Base-by-base conservation (phyloP, 2,888 invertebrate species). In the Cataglyphis rosenhaueri region DNA sequence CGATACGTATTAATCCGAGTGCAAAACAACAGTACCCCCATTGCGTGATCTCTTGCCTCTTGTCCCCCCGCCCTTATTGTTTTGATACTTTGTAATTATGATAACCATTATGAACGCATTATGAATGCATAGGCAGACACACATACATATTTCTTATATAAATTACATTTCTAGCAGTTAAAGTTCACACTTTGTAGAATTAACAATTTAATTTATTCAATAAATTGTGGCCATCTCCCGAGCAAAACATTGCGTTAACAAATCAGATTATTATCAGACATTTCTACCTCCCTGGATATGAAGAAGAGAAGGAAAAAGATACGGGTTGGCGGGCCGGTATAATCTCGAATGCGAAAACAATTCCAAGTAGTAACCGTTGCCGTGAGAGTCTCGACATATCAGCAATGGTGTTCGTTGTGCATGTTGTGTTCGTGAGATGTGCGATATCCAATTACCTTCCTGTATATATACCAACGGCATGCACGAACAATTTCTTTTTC, bases 361-460 rank as follows among this genome's bases (percentile, higher is more conserved):
- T 92, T 92, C 92, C 89, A 74, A 87, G 92, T 91, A 92, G 84
- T 84, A 85, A 85, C 85, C 84, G 78, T 83, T 86, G 86, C 83
- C 90, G 90, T 89, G 91, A 88, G 89, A 88, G 85, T 86, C 88
- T 90, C 87, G 85, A 81, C 86, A 86, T 88, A 89, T 87, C 88
- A 88, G 86, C 87, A 87, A 85, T 85, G 86, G 90, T 88, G 85
- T 85, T 88, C 89, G 90, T 88, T 85, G 87, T 85, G 85, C 73
- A 68, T 83, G 84, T 88, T 86, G 82, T 85, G 83, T 85, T 85
- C 81, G 84, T 65, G 75, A 85, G 87, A 79, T 79, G 81, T 74
- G 79, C 41, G 87, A 82, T 88, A 87, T 89, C 89, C 83, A 87
- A 86, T 91, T 89, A 90, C 88, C 68, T 83, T 62, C 78, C 83